Base-by-base conservation (phyloP, 2,113 vertebrate species). In the Nothoprocta pentlandii region DNA sequence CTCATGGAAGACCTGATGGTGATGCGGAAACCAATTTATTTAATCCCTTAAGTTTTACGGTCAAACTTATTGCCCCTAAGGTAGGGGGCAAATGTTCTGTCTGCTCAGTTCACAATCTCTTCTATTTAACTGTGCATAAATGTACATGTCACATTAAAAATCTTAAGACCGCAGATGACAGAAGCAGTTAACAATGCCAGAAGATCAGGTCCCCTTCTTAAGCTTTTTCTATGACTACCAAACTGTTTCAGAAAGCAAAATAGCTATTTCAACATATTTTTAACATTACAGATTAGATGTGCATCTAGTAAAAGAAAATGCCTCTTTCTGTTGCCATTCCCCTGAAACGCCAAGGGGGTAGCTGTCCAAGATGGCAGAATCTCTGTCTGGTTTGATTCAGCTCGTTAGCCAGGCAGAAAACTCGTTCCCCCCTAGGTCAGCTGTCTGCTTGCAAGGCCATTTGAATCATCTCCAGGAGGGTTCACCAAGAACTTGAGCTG, bases 401-500 rank as follows among this genome's bases (percentile, higher is more conserved):
- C 2, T 4, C 5, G 4, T 49, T 36, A 51, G 42, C 14, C 14
- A 44, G 28, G 17, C 34, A 69, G 30, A 70, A 69, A 11, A 41
- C 44, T 26, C 46, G 4, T 32, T 77, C 47, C 8, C n/a, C n/a
- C n/a, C n/a, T n/a, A 21, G 0, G 0, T 7, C 53, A 5, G 7
- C 36, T 62, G 9, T 83, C 15, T 1, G 3, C 47, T 6, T 7
- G 44, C 54, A 21, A 5, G 15, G 49, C 54, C 17, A 5, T 14
- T 23, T 20, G 25, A 49, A 39, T 28, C 20, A 41, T 54, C 21
- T n/a, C 23, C 49, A 25, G n/a, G 39, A 62, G 17, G 46, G 25
- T n/a, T 32, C 66, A 46, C 10, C 0, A 0, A 10, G 59, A 54
- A 26, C 39, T 62, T 0, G 16, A 49, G 34, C 46, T 42, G 20